These are phyloP conservation scores for Pentamera pediparva DNA, from an alignment of 53 echinoderm and acorn worm species.

Conservation along the genomic window DNA sequence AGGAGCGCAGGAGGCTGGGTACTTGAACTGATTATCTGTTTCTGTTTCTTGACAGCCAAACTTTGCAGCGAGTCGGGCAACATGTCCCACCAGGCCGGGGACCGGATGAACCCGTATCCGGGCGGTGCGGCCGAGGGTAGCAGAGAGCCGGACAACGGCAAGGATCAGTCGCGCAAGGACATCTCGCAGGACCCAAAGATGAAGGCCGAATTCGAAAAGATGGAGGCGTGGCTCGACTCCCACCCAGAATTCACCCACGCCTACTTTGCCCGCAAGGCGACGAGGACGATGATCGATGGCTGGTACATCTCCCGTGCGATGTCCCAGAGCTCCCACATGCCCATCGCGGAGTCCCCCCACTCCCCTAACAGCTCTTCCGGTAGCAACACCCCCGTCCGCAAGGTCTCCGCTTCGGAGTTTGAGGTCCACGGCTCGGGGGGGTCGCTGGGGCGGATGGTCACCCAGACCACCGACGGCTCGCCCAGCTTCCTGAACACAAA, in stretches of 20 bases:
- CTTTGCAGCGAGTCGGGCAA: too few species aligned
- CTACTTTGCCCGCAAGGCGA: conserved; percentile 98
- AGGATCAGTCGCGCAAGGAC: conserved; percentile 5
- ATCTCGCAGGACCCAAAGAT: conserved; percentile 13
- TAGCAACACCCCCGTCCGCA: conserved; percentile 93
- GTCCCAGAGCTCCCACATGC: conserved; percentile 82
- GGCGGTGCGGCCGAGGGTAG: conserved; percentile 19
- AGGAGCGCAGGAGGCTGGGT: too few species aligned
- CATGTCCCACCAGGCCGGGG: conserved; percentile 23
- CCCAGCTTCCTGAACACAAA: conserved; percentile 88
- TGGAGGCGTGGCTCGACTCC: conserved; percentile 88
- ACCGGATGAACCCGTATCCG: conserved; percentile 27
- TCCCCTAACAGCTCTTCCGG: conserved; percentile 94
- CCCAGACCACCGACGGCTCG: conserved; percentile 91
- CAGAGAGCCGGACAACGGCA: conserved; percentile 25
- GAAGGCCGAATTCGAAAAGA: conserved; percentile 61
- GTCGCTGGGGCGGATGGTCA: conserved; percentile 85
- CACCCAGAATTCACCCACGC: conserved; percentile 92
- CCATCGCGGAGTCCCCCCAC: conserved; percentile 85
- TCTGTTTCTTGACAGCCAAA: not conserved
- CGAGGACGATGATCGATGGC: conserved; percentile 94
- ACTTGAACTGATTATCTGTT: too few species aligned
- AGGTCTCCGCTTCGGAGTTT: conserved; percentile 97
- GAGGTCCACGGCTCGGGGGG: conserved; percentile 89
- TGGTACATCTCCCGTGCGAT: conserved; percentile 95